phyloP scores from a whole-genome alignment of 2,888 invertebrate genomes.

The Ectemnius continuus region DNA sequence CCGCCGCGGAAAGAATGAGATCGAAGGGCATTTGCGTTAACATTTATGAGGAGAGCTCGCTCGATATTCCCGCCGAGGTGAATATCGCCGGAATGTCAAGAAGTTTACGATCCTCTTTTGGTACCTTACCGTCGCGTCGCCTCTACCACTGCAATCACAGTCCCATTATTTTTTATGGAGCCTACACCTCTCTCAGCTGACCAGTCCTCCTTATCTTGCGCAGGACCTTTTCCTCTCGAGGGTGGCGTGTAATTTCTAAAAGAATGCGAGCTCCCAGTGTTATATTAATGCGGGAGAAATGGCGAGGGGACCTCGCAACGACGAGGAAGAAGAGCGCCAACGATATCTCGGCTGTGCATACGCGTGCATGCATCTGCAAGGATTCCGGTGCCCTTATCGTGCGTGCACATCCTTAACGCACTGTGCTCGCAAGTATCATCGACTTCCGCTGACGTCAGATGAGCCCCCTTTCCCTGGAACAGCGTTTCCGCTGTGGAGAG shows the following conservation, averaged over 20 bases:
- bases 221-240: background rate
- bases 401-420: conserved; percentile 49
- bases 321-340: background rate
- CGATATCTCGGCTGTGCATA: conserved; percentile 12
- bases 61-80: background rate
- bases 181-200: background rate
- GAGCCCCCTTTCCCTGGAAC: conserved; percentile 44
- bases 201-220: background rate
- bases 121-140: too few relatives aligned
- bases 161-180: conserved; percentile 3
- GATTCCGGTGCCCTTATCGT: conserved; percentile 56
- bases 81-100: background rate
- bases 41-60: background rate
- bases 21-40: background rate
- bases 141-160: background rate
- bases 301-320: conserved; percentile 28
- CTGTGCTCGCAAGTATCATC: conserved; percentile 51
- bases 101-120: background rate
- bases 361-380: conserved; percentile 32
- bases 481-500: conserved; percentile 47
- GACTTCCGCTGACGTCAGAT: conserved; percentile 58
- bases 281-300: conserved; percentile 14
- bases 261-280: too few relatives aligned
- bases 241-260: background rate
- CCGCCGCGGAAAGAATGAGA: background rate